Evolutionary conservation across 1,140 invertebrate species (phyloP).

Genomic region (Drepana arcuata): DNA sequence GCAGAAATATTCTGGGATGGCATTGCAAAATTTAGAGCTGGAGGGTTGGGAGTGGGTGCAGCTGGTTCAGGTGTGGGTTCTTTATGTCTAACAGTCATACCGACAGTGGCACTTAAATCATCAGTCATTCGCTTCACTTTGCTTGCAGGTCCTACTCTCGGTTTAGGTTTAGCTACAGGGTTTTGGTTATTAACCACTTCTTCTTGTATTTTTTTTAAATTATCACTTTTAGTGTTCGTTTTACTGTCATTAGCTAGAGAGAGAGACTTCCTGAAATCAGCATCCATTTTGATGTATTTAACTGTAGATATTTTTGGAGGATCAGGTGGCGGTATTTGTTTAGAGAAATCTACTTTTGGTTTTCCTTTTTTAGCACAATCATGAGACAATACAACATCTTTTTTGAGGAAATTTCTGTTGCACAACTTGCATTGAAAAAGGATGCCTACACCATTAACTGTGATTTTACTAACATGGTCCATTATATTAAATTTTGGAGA

Average conservation of each 20-base stretch:
- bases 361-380: constrained; percentile 53
- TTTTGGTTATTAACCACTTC: constrained; percentile 19
- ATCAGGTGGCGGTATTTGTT: constrained; percentile 23
- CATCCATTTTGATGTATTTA: constrained; percentile 48
- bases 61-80: constrained; percentile 3
- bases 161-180: constrained; percentile 29
- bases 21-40: constrained; percentile 33
- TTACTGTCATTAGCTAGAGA: too few species aligned
- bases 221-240: constrained; percentile 18
- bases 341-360: constrained; percentile 32
- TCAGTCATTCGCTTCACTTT: constrained; percentile 29
- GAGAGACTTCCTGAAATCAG: constrained; percentile 8
- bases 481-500: constrained; percentile 64
- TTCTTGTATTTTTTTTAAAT: constrained; percentile 14
- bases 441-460: constrained; percentile 56
- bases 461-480: constrained; percentile 57
- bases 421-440: constrained; percentile 60
- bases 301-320: constrained; percentile 40
- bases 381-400: constrained; percentile 48
- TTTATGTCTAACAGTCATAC: too few species aligned
- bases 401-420: constrained; percentile 59
- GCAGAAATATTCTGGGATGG: too few species aligned
- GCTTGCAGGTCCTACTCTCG: constrained; percentile 52
- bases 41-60: constrained; percentile 5
- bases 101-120: too few species aligned